Base-by-base conservation (phyloP, 2,113 vertebrate species). In the Mellivora capensis region DNA sequence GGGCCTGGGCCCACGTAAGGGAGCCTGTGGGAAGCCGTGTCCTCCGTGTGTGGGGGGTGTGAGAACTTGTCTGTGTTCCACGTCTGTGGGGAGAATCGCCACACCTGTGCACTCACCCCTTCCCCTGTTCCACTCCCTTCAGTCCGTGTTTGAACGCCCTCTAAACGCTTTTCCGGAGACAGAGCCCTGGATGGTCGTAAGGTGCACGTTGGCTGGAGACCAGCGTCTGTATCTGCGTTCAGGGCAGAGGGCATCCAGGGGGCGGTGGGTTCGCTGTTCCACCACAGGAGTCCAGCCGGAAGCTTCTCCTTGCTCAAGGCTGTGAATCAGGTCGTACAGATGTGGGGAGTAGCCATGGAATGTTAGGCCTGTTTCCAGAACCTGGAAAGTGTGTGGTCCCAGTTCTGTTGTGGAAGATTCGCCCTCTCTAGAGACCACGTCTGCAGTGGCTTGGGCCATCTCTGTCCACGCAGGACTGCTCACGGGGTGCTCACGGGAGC, bases 211-310 rank as follows among this genome's bases (percentile, higher is more conserved):
- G 4, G 12, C 49, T 13, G 5, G 39, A 11, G 25, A 9, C 3
- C 11, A 0, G 23, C 37, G 76, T 37, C 27, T 21, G 9, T n/a
- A 8, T 12, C 0, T 0, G 37, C 23, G 0, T 44, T 44, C 7
- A 4, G 31, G 49, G 17, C 47, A 8, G 37, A 37, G 17, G 7
- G 13, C 0, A 6, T 61, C 39, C 3, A 6, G 31, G 34, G 34
- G 25, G 3, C 2, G 21, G 54, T 52, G 39, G 39, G 29, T 4
- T 71, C 71, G 27, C 3, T 2, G 3, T 39, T 39, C 10, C 1
- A 18, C 39, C 69, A 3, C 34, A 23, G 59, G 61, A 34, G 39
- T 59, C 71, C 72, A 57, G 17, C 9, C 25, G 7, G n/a, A 31
- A 27, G 44, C 74, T 39, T 42, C 34, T 21, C 49, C 57, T 76